These are phyloP conservation scores for Brachionus koreanus DNA, from an alignment of 1,140 invertebrate species.

Conservation along the genomic window DNA sequence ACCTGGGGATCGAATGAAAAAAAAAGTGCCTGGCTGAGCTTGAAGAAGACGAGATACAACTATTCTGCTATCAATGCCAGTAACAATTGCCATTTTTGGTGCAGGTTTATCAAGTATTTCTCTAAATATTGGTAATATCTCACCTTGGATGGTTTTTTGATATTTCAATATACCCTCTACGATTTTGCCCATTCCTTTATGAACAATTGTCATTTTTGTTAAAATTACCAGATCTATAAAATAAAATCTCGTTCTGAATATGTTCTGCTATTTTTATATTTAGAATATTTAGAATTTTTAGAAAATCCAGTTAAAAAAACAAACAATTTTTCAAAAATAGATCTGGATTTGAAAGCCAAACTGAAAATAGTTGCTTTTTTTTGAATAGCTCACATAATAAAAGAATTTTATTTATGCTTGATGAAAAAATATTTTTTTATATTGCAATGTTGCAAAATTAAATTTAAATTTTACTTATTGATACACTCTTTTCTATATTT, in stretches of 20 bases:
- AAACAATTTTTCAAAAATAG: not conserved
- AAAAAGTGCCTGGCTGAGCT: conserved; percentile 92
- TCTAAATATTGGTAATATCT: conserved; percentile 7
- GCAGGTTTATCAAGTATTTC: conserved; percentile 37
- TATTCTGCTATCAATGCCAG: conserved; percentile 94
- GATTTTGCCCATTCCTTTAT: conserved; percentile 41
- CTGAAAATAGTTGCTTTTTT: not conserved
- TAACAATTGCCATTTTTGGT: conserved; percentile 92
- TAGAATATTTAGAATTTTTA: not conserved
- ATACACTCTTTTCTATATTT: not conserved
- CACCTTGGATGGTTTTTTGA: not conserved
- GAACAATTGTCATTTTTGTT: not conserved
- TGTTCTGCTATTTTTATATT: not conserved
- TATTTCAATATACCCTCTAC: conserved; percentile 15
- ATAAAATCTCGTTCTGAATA: not conserved
- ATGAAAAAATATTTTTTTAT: not conserved
- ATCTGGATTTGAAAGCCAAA: not conserved
- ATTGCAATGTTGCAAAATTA: not conserved
- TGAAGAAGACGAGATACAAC: conserved; percentile 89
- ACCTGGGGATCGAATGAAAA: conserved; percentile 89
- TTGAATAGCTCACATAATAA: not conserved
- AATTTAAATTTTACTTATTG: not conserved
- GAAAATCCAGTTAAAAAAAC: not conserved
- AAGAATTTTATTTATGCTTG: not conserved
- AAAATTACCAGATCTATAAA: not conserved